A percentile compares a stretch with the other conserved stretches of the same genome.
Evolutionary conservation across 2,113 vertebrate genomes (phyloP).

Genomic region (Pollimyrus isidori): DNA sequence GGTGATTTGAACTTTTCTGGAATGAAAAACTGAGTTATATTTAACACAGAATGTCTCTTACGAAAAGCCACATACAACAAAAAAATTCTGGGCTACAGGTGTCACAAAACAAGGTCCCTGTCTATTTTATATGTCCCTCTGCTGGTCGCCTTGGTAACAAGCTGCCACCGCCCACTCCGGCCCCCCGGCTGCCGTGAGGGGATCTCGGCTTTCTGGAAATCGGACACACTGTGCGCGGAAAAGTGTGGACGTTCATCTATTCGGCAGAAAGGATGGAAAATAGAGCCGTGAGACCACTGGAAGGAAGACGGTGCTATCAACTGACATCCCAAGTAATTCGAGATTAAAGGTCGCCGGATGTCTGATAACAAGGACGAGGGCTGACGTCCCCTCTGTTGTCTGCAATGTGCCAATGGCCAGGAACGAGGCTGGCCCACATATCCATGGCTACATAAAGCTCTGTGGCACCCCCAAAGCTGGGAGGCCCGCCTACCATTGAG

Average conservation of each 20-base stretch:
- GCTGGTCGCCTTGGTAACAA: not conserved
- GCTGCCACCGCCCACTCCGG: not conserved
- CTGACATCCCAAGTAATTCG: constrained; percentile 31
- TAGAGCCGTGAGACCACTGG: constrained; percentile 43
- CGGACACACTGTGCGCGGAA: constrained; percentile 33
- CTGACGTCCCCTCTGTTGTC: not conserved
- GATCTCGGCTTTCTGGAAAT: constrained; percentile 44
- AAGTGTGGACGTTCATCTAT: constrained; percentile 24
- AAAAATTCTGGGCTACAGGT: not conserved
- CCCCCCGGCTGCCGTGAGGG: constrained; percentile 1
- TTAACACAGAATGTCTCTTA: not conserved
- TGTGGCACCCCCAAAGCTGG: not conserved
- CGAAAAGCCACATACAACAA: not conserved
- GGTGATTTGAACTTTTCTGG: not conserved
- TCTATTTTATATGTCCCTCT: not conserved
- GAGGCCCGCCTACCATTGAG: not conserved
- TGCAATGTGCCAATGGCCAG: not conserved
- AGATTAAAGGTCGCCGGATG: constrained; percentile 37
- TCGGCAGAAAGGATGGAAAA: constrained; percentile 30
- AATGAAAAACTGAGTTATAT: not conserved
- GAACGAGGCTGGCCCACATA: not conserved
- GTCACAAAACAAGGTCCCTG: not conserved
- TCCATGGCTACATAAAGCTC: not conserved
- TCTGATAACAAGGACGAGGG: constrained; percentile 12
- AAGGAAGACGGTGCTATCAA: constrained; percentile 36